Evolutionary conservation across 1,140 invertebrate species (phyloP).

Genomic region (Drosophila malerkotliana): DNA sequence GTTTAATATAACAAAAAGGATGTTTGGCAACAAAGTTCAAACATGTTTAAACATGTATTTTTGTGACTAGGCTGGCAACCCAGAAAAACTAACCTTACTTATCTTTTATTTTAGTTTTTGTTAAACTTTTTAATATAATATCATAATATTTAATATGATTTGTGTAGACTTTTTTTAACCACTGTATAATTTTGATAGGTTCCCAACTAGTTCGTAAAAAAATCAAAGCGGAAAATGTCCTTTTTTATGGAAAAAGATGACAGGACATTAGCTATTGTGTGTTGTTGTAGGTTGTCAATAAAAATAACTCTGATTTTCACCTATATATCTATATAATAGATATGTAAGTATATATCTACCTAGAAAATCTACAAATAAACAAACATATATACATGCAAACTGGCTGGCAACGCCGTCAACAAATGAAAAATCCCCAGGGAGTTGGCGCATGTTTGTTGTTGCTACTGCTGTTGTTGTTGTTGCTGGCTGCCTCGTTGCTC

Average conservation of each 20-base stretch:
- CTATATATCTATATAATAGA: slow-evolving; percentile 7
- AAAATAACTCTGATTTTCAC: slow-evolving; percentile 25
- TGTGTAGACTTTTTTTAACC: neutral
- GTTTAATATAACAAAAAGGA: neutral
- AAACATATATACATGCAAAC: slow-evolving; percentile 38
- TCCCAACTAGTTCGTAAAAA: neutral
- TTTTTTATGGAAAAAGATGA: slow-evolving; percentile 19
- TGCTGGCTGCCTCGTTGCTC: slow-evolving; percentile 54
- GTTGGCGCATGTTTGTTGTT: slow-evolving; percentile 75
- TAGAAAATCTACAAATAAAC: slow-evolving; percentile 4
- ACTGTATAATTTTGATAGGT: slow-evolving; percentile 1
- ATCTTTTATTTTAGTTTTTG: too few species aligned
- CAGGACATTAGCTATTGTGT: slow-evolving; percentile 21
- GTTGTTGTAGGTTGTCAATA: slow-evolving; percentile 50
- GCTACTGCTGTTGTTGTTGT: slow-evolving; percentile 28
- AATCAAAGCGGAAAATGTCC: slow-evolving; percentile 24
- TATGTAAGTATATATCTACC: slow-evolving; percentile 12
- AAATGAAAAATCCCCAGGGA: slow-evolving; percentile 79
- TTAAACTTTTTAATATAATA: too few species aligned
- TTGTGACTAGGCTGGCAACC: too few species aligned
- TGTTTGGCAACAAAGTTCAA: too few species aligned
- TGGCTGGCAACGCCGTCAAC: slow-evolving; percentile 63
- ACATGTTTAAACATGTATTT: too few species aligned
- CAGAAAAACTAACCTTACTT: too few species aligned
- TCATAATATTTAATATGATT: neutral